Conservation (phyloP, 23 tunicate species). For the Ciona savignyi region DNA sequence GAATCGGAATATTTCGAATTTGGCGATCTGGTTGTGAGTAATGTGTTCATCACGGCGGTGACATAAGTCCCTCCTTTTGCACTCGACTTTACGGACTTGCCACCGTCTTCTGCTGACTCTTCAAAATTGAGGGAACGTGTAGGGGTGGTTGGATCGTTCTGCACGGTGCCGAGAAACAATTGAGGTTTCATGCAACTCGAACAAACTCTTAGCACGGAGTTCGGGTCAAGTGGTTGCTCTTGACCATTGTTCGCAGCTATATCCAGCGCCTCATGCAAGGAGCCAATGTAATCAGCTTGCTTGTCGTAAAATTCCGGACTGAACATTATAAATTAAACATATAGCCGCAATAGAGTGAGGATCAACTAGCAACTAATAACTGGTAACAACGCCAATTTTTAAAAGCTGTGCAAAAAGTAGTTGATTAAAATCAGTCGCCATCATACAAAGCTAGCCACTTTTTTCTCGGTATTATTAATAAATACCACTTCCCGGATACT, state of each 20-base stretch:
- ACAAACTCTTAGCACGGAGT: constrained; percentile 12
- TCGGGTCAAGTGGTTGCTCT: constrained; percentile 4
- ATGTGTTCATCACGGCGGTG: constrained; percentile 37
- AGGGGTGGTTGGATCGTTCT: constrained; percentile 2
- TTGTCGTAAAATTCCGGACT: constrained; percentile 49
- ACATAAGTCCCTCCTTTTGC: constrained; percentile 22
- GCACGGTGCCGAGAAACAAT: neutral
- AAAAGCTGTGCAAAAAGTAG: no score
- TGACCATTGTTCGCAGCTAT: constrained; percentile 6
- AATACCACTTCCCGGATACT: no score
- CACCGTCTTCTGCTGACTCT: neutral
- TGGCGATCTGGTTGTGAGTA: constrained; percentile 23
- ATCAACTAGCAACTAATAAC: neutral
- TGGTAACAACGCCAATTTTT: no score
- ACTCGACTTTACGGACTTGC: neutral
- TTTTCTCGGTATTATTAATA: no score
- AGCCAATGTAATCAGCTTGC: constrained; percentile 28
- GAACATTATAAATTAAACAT: constrained; percentile 16
- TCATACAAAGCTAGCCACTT: no score
- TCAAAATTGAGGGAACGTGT: constrained; percentile 9
- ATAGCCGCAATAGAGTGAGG: neutral
- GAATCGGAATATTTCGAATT: constrained; percentile 2
- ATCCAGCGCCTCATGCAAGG: constrained; percentile 27
- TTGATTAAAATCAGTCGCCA: no score
- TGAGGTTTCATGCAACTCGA: constrained; percentile 13